Evolutionary conservation across 1,140 invertebrate genomes (phyloP).

Genomic region (Drosophila nigromelanica): DNA sequence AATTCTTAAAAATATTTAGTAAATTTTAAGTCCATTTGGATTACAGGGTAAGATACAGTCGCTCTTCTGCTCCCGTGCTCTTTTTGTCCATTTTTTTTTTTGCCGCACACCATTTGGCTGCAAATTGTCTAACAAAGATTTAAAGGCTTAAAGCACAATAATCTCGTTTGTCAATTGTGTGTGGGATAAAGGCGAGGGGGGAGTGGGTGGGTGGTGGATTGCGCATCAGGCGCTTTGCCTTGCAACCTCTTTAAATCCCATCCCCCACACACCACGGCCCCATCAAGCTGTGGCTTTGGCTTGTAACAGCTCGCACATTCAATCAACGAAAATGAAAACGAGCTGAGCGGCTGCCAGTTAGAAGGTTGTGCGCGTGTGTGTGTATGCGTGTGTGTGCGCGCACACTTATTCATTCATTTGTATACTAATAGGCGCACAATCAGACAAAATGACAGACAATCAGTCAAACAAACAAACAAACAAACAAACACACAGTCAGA

Average conservation of each 20-base stretch:
- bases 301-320: constrained; percentile 55
- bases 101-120: constrained; percentile 40
- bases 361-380: background rate
- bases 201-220: too few species aligned
- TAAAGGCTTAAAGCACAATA: constrained; percentile 79
- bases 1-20: too few species aligned
- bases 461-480: constrained; percentile 76
- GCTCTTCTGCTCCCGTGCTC: background rate
- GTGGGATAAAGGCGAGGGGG: too few species aligned
- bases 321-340: constrained; percentile 79
- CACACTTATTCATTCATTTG: constrained; percentile 78
- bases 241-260: background rate
- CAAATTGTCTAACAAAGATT: constrained; percentile 80
- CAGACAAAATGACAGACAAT: constrained; percentile 78
- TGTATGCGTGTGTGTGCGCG: constrained; percentile 39
- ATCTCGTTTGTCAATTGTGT: constrained; percentile 62
- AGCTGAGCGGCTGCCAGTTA: constrained; percentile 23
- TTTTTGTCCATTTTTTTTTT: constrained; percentile 10
- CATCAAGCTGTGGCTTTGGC: constrained; percentile 17
- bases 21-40: background rate
- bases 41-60: background rate
- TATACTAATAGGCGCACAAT: constrained; percentile 80
- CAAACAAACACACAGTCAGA: constrained; percentile 15
- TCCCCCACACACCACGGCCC: background rate
- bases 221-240: background rate